Evolutionary conservation across 2,888 invertebrate species (phyloP), one percentile per base, ranked within the genome.

Genomic region (Drosophila macrospina): DNA sequence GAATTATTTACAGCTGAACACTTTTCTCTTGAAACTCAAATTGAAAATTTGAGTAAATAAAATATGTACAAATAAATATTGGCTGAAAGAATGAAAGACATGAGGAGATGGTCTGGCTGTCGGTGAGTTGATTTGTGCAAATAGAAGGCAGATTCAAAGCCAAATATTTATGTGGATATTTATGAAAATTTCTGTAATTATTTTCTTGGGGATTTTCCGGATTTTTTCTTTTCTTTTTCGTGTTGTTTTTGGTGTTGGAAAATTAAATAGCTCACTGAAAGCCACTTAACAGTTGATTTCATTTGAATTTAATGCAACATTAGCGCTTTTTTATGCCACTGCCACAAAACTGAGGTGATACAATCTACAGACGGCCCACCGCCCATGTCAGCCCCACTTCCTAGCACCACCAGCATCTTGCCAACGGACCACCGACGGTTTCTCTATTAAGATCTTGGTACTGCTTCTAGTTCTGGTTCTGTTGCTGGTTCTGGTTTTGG

Each of bases 261-360:
- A 85, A 86, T 86, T 86, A 86, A 86, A 86, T 86, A 86, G 85
- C 85, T 86, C 80, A 86, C 69, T 86, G 85, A 86, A 86, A 86
- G 80, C 85, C 82, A 76, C 87, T 85, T 75, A 82, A 75, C 85
- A 86, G 85, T 85, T 82, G 85, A 86, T 86, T 86, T 86, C 87
- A 86, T 80, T 67, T 86, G 85, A 82, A 82, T 86, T 86, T 86
- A 82, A 86, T 86, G 85, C 85, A 85, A 86, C 87, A 86, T 86
- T 86, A 86, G 82, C 78, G 57, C 42, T 71, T 75, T 74, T 80
- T 82, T 81, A 77, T 86, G 69, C 81, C 77, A 62, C 59, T 42
- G 57, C 39, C 59, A 52, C 47, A 73, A 52, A 45, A 26, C 51
- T 61, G 60, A 80, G 80, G 76, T 74, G 86, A 86, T 83, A 76